Evolutionary conservation across 37 sponge, comb jelly and placozoan genomes (phyloP), one percentile per base, ranked within the genome.

Genomic region (Agelas oroides): DNA sequence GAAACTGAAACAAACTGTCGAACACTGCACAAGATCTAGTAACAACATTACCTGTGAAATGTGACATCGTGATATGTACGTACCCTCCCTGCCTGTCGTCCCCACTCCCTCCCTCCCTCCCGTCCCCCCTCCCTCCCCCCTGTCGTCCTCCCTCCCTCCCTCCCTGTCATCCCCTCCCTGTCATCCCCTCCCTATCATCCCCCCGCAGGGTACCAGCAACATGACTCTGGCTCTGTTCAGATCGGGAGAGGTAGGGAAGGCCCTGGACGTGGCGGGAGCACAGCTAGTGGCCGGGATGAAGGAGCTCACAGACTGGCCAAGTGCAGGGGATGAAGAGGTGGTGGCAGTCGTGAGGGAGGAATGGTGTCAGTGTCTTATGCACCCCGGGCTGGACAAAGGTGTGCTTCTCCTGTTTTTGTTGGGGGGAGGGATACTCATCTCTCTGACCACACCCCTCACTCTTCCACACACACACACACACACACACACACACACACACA

Each of bases 351-450:
- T 88, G 53, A 75, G 91, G 60, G 86, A 81, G 41, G 83, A 86
- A 15, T 91, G 91, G 91, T 91, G 91, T 53, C 67, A 86, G 34
- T 82, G 82, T 30, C 72, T 91, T 30, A 80, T 68, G 18, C 70
- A 86, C 53, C 76, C 71, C n/a, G 52, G 55, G 24, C 91, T 91
- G 53, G 37, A 65, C 30, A 79, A 82, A 54, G 74, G 91, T 91
- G 20, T 75, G n/a, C n/a, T n/a, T n/a, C n/a, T 85, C 63, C 23
- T 25, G 19, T 81, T n/a, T 21, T 21, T 36, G 58, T 15, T 15
- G 58, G 15, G 58, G 58, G 62, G 3, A 25, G 62, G 14, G 62
- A 14, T 61, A 8, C 8, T 46, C 46, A 46, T 3, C 8, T 12
- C 46, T 46, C n/a, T 46, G n/a, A 5, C 62, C 62, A 61, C n/a